phyloP scores from a whole-genome alignment of 2,797 vertebrate genomes.

The Phoeniculus purpureus region DNA sequence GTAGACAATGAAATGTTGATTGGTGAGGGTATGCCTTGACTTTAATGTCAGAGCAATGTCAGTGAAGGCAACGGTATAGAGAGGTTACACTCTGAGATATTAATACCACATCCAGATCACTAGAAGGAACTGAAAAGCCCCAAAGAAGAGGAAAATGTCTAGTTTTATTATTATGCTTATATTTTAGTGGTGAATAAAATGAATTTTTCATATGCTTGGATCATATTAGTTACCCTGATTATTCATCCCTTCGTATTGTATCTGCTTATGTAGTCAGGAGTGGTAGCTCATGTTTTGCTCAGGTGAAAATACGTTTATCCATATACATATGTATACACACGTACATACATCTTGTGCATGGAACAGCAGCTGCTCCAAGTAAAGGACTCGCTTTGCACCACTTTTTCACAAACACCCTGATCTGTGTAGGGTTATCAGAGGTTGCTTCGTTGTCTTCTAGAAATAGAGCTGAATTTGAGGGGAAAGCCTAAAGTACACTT shows the following conservation, averaged over 20 bases:
- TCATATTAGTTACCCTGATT: conserved; percentile 4
- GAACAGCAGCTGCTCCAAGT: background rate
- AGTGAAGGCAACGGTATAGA: background rate
- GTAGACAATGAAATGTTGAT: conserved; percentile 67
- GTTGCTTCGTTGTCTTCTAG: background rate
- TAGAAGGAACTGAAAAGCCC: conserved; percentile 17
- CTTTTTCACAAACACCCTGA: background rate
- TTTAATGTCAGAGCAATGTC: conserved; percentile 57
- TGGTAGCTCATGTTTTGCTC: background rate
- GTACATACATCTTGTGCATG: background rate
- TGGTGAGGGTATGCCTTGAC: conserved; percentile 53
- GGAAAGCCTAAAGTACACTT: background rate
- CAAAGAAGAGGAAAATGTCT: background rate
- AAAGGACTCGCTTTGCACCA: background rate
- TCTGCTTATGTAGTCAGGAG: background rate
- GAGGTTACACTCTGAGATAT: background rate
- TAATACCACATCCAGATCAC: background rate
- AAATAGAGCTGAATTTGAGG: background rate
- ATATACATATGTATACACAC: background rate
- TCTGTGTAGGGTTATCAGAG: background rate
- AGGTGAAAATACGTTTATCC: background rate
- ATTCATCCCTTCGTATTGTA: background rate
- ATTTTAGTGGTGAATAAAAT: conserved; percentile 11
- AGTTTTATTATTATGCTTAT: background rate
- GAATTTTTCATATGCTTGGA: background rate